These are phyloP conservation scores for Vimba vimba DNA, from an alignment of 2,113 vertebrate genomes.

Conservation along the genomic window DNA sequence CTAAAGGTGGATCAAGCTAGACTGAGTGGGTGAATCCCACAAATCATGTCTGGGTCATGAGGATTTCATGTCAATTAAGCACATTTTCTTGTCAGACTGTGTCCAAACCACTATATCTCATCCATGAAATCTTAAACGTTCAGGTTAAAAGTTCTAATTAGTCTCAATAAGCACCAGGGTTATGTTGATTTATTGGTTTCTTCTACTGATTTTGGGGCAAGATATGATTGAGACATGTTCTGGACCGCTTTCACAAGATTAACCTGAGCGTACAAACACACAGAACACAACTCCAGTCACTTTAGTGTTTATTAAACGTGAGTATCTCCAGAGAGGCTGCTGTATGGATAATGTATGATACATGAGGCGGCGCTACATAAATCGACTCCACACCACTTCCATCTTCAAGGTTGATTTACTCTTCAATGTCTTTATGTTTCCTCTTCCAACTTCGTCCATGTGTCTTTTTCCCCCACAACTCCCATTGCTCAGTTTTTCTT, in stretches of 20 bases:
- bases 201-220: neutral
- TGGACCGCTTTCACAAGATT: neutral
- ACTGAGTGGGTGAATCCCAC: constrained; percentile 5
- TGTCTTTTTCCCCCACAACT: constrained; percentile 58
- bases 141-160: neutral
- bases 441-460: constrained; percentile 52
- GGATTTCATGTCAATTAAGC: neutral
- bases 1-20: neutral
- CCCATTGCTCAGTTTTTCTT: constrained; percentile 64
- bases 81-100: neutral
- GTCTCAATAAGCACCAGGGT: neutral
- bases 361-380: constrained; percentile 67
- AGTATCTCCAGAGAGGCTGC: constrained; percentile 43
- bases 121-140: too few relatives aligned
- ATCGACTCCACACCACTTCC: constrained; percentile 63
- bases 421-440: constrained; percentile 54
- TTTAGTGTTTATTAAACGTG: neutral
- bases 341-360: constrained; percentile 65
- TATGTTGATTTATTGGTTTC: neutral
- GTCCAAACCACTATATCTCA: neutral
- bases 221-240: neutral
- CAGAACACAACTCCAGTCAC: neutral
- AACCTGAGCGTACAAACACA: neutral
- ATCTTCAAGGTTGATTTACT: constrained; percentile 70
- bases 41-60: neutral